Conservation (phyloP, 1,140 invertebrate species). For the Tetramorium alpestre region DNA sequence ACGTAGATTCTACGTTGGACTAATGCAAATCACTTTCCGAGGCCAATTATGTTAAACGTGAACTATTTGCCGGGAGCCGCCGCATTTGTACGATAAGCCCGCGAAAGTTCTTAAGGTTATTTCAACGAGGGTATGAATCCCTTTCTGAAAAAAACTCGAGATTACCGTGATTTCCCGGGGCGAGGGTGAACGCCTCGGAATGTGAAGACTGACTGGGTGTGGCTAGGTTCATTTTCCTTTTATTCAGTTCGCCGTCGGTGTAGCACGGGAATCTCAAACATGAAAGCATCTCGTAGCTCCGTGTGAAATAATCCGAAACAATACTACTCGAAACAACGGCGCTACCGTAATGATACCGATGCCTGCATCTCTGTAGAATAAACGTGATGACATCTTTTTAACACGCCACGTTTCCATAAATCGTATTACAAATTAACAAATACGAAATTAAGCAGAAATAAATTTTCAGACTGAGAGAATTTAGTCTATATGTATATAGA, state of each 20-base stretch:
- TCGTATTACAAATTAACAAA: conserved; percentile 1
- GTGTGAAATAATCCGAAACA: conserved; percentile 71
- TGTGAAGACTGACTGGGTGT: conserved; percentile 65
- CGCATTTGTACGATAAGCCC: conserved; percentile 53
- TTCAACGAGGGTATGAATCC: conserved; percentile 43
- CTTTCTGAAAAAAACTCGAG: conserved; percentile 54
- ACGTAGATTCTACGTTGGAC: conserved; percentile 11
- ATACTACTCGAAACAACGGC: conserved; percentile 63
- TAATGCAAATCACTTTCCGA: conserved; percentile 40
- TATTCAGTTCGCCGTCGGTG: conserved; percentile 66
- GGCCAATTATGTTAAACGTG: conserved; percentile 50
- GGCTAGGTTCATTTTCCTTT: conserved; percentile 72
- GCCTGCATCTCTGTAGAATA: conserved; percentile 14
- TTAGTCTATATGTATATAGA: background rate
- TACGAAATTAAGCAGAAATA: background rate
- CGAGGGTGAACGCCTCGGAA: conserved; percentile 68
- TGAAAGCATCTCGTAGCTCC: conserved; percentile 62
- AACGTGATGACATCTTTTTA: conserved; percentile 11
- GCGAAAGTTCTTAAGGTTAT: conserved; percentile 58
- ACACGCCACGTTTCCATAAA: background rate
- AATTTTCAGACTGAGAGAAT: background rate
- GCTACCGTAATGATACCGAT: conserved; percentile 52
- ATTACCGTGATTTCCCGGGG: conserved; percentile 72
- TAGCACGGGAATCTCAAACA: conserved; percentile 62
- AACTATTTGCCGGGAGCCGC: conserved; percentile 33